These are phyloP conservation scores for Oxyura jamaicensis DNA, from an alignment of 2,113 vertebrate species.

Conservation along the genomic window DNA sequence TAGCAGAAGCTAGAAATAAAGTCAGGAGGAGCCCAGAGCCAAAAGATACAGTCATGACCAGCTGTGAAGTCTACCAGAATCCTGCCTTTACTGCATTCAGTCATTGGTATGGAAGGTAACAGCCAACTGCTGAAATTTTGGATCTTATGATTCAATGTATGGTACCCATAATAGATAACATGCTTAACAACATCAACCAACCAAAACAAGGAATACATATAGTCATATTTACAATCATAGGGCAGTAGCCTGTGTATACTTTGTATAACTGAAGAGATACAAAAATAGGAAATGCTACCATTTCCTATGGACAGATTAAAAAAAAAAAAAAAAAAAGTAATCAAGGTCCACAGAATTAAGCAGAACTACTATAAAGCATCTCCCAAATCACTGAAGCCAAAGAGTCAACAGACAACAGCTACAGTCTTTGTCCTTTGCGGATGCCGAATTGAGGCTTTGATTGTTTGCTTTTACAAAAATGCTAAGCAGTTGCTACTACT, in stretches of 20 bases:
- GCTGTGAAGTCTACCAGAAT: not conserved
- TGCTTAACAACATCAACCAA: not conserved
- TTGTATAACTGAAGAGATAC: not conserved
- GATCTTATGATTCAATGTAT: not conserved
- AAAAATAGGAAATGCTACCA: not conserved
- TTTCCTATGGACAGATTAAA: not conserved
- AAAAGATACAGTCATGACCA: not conserved
- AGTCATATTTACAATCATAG: no score
- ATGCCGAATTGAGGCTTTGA: not conserved
- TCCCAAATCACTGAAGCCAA: not conserved
- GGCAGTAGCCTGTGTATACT: not conserved
- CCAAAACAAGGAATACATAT: not conserved
- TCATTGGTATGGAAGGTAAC: not conserved
- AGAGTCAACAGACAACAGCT: not conserved
- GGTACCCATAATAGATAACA: not conserved
- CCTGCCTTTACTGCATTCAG: not conserved
- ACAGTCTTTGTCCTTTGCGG: not conserved
- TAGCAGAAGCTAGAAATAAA: not conserved
- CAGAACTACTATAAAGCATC: not conserved
- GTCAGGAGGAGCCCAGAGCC: not conserved
- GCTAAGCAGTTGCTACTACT: not conserved
- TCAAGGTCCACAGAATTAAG: not conserved
- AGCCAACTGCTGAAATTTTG: not conserved
- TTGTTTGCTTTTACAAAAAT: not conserved
- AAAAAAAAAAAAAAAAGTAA: not conserved